These are phyloP conservation scores for Parnassius apollo DNA, from an alignment of 2,888 invertebrate genomes.

Conservation along the genomic window DNA sequence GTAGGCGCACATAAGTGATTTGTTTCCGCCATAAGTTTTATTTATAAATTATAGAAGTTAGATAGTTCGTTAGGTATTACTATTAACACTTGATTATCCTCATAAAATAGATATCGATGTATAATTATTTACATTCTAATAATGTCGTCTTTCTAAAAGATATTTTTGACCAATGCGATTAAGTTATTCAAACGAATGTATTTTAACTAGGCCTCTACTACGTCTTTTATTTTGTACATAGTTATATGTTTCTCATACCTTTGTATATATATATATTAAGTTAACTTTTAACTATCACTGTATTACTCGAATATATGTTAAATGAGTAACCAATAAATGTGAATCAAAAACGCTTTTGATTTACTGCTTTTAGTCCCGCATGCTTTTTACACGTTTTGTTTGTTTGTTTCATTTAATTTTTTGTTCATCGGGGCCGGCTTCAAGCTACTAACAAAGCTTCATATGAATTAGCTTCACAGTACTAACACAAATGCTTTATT, in stretches of 20 bases:
- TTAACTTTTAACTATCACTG: slow-evolving; percentile 50
- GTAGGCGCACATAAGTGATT: no score
- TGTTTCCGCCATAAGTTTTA: no score
- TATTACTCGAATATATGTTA: slow-evolving; percentile 63
- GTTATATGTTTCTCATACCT: slow-evolving; percentile 30
- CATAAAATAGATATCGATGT: neutral
- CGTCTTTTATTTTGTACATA: slow-evolving; percentile 24
- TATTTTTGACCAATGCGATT: slow-evolving; percentile 32
- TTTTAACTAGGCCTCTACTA: slow-evolving; percentile 4
- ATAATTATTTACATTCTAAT: neutral
- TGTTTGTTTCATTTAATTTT: slow-evolving; percentile 42
- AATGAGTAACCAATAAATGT: slow-evolving; percentile 74
- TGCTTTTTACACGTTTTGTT: slow-evolving; percentile 59
- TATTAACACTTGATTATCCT: neutral
- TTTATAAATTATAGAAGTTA: no score
- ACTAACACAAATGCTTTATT: slow-evolving; percentile 2
- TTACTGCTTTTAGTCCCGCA: slow-evolving; percentile 77
- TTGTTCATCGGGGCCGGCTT: slow-evolving; percentile 61
- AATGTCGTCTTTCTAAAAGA: slow-evolving; percentile 7
- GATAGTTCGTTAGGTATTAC: no score
- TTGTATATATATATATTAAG: slow-evolving; percentile 37
- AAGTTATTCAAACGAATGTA: slow-evolving; percentile 31
- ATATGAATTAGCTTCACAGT: neutral
- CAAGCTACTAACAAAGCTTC: slow-evolving; percentile 31
- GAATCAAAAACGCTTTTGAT: slow-evolving; percentile 74